Evolutionary conservation across 1,140 invertebrate species (phyloP), one percentile per base, ranked within the genome.

Genomic region (Cryptotermes secundus): DNA sequence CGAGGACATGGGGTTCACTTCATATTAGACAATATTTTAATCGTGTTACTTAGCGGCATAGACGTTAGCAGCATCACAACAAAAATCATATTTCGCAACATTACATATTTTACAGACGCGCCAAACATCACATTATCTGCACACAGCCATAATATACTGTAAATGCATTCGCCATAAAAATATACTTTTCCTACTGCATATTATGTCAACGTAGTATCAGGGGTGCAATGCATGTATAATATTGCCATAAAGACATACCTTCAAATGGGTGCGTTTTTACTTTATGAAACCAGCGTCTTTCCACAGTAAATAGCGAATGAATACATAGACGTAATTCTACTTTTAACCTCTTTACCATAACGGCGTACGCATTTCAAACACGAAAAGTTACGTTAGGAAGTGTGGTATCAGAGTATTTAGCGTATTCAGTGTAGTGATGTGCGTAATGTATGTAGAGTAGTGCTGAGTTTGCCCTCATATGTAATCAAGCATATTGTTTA

Each of bases 111-210:
- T 36, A 35, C 34, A 35, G 80, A 81, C 80, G 80, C 80, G 80
- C 80, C 80, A 81, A 81, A 81, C 80, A 35, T 81, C 80, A 81
- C 80, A 38, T 36, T 80, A 36, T 80, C 34, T 24, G 10, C 80
- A 38, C 38, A 81, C 34, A 26, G 22, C 38, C 38, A 24, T 38
- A n/a, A 35, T 22, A 42, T 35, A 36, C 34, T 42, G 34, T 38
- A 36, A 26, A 81, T 81, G 34, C 80, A 42, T 38, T n/a, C 80
- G 80, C 80, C 24, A 34, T 81, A 42, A 81, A 80, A 81, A 81
- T 36, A 81, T 81, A 81, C 35, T 81, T 81, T 35, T 72, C 14
- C 9, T 31, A 4, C 10, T 1, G 31, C n/a, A 31, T 72, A 2
- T 12, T 72, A 1, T 72, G 59, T 72, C 59, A 72, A n/a, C 26